Conservation (phyloP, 53 echinoderm and acorn worm genomes). For the Glandiceps talaboti region DNA sequence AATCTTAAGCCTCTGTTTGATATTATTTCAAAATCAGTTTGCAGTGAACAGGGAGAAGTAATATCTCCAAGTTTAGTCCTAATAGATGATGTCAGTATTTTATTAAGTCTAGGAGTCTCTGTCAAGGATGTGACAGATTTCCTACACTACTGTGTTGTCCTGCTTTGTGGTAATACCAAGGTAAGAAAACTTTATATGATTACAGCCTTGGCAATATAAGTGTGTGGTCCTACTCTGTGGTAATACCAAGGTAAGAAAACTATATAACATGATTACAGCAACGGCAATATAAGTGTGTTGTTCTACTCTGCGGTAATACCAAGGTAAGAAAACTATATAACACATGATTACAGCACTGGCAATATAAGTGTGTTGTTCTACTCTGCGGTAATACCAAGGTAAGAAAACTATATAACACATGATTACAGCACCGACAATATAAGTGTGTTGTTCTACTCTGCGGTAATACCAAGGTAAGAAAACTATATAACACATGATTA, state of each 20-base stretch:
- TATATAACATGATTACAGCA: too few species aligned
- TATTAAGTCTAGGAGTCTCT: conserved; percentile 46
- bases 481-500: too few species aligned
- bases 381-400: not conserved
- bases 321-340: too few species aligned
- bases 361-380: conserved; percentile 40
- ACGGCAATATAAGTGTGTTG: conserved; percentile 56
- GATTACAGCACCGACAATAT: too few species aligned
- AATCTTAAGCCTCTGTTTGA: conserved; percentile 11
- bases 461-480: not conserved
- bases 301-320: not conserved
- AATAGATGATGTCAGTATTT: conserved; percentile 75
- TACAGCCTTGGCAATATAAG: too few species aligned
- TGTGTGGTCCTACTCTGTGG: conserved; percentile 4
- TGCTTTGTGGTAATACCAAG: not conserved
- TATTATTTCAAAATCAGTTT: not conserved
- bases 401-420: too few species aligned
- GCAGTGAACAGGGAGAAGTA: not conserved
- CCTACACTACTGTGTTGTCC: conserved; percentile 47
- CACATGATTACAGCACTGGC: too few species aligned
- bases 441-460: conserved; percentile 22
- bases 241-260: not conserved
- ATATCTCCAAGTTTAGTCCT: conserved; percentile 13
- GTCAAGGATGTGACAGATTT: conserved; percentile 46
- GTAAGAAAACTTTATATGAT: too few species aligned